phyloP scores from a whole-genome alignment of 2,888 invertebrate species.

The Drosophila histrio region DNA sequence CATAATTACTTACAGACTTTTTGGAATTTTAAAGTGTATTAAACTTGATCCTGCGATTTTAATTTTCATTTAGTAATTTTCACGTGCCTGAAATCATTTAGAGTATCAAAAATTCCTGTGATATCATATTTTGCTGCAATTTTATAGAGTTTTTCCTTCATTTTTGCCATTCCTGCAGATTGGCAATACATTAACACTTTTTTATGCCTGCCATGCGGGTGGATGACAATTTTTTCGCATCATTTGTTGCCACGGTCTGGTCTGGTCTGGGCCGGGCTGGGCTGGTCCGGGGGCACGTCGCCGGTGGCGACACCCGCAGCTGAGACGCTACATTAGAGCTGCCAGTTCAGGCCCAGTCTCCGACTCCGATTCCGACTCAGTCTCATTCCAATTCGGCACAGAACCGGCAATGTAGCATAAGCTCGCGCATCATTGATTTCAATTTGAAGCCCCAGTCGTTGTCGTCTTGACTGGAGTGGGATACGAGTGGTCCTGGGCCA shows the following conservation, averaged over 20 bases:
- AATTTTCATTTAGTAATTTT: neutral
- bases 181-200: constrained; percentile 73
- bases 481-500: constrained; percentile 35
- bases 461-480: constrained; percentile 36
- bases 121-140: constrained; percentile 44
- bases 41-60: neutral
- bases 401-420: constrained; percentile 69
- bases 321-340: constrained; percentile 57
- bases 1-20: neutral
- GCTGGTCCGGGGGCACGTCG: constrained; percentile 26
- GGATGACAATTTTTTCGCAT: constrained; percentile 70
- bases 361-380: neutral
- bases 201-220: constrained; percentile 62
- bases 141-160: constrained; percentile 41
- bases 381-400: neutral
- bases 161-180: constrained; percentile 37
- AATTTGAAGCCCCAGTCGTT: constrained; percentile 67
- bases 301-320: constrained; percentile 59
- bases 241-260: constrained; percentile 64
- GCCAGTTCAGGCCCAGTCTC: constrained; percentile 13
- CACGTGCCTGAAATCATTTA: constrained; percentile 1
- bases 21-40: neutral
- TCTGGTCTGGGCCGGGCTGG: constrained; percentile 5
- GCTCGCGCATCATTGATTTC: constrained; percentile 82
- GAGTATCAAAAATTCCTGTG: constrained; percentile 32